Conservation (phyloP, 2,797 vertebrate genomes). For the Ptychobarbus kaznakovi region DNA sequence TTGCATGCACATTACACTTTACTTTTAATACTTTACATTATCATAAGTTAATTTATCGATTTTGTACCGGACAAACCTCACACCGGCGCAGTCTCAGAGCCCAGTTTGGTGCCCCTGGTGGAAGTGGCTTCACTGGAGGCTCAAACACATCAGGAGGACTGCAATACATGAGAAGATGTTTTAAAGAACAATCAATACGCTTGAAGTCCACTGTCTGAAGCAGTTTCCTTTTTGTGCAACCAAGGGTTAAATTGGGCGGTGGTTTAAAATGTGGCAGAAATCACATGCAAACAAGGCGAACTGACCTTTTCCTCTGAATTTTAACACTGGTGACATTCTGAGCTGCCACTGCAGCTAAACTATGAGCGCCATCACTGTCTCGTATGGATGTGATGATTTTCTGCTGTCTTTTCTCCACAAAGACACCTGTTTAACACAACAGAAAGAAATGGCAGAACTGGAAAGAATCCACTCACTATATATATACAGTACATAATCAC, state of each 20-base stretch:
- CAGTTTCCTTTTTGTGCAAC: neutral
- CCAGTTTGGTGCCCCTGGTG: slow-evolving; percentile 79
- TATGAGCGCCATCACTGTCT: slow-evolving; percentile 7
- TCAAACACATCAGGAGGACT: slow-evolving; percentile 69
- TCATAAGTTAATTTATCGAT: neutral
- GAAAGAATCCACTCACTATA: neutral
- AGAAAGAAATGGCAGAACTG: neutral
- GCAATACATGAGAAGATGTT: slow-evolving; percentile 1
- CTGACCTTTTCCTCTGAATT: slow-evolving; percentile 36
- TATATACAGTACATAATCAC: neutral
- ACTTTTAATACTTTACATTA: neutral
- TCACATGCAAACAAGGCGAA: neutral
- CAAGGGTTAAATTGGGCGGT: neutral
- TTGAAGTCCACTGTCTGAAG: neutral
- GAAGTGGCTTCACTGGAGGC: slow-evolving; percentile 75
- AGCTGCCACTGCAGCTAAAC: slow-evolving; percentile 33
- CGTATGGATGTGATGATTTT: neutral
- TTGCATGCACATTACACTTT: neutral
- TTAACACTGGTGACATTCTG: slow-evolving; percentile 3
- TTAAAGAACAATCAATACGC: neutral
- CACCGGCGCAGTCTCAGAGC: slow-evolving; percentile 79
- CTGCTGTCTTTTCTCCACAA: slow-evolving; percentile 37
- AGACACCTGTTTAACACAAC: slow-evolving; percentile 20
- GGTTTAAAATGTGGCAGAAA: neutral
- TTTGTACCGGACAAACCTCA: slow-evolving; percentile 74